Base-by-base conservation (phyloP, 2,888 invertebrate genomes). In the Lasiommata megera region DNA sequence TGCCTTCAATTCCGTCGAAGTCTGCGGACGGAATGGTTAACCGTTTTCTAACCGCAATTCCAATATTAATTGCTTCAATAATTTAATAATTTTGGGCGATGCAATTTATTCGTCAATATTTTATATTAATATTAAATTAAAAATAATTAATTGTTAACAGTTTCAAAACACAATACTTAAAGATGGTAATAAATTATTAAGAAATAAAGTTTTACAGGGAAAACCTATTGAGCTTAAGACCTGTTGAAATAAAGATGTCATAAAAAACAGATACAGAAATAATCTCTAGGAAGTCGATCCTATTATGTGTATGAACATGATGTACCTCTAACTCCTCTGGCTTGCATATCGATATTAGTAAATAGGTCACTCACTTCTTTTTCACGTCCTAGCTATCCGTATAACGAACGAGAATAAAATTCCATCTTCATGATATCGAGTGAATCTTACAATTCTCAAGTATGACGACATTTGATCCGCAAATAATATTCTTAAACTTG, bases 291-390 rank as follows among this genome's bases (percentile, higher is more conserved):
- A 9, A 31, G 34, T 34, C 3, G 34, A 34, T 1, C 11, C 9
- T 34, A 34, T 1, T 34, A 34, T 7, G 14, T 8, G 9, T 17
- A n/a, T 6, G 6, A 6, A 23, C 0, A 5, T 38, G 7, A 14
- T 38, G 11, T 18, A 11, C 17, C 5, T 17, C 6, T n/a, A 11
- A 6, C n/a, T 23, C 36, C 1, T 50, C 34, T n/a, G 6, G 12
- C 23, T 17, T 37, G 51, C 38, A 51, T 51, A 38, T 51, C 51
- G 38, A 40, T 51, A 16, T 29, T 38, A 18, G 38, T 12, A 51
- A 51, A 40, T 51, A 40, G 38, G 38, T 51, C 38, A 38, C 28
- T 16, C 51, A 38, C 14, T 8, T 37, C 36, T 18, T 9, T 23
- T 12, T n/a, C n/a, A 8, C 9, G 11, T 34, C 31, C 9, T 34